Evolutionary conservation across 2,113 vertebrate genomes (phyloP).

Genomic region (Oxyura jamaicensis): DNA sequence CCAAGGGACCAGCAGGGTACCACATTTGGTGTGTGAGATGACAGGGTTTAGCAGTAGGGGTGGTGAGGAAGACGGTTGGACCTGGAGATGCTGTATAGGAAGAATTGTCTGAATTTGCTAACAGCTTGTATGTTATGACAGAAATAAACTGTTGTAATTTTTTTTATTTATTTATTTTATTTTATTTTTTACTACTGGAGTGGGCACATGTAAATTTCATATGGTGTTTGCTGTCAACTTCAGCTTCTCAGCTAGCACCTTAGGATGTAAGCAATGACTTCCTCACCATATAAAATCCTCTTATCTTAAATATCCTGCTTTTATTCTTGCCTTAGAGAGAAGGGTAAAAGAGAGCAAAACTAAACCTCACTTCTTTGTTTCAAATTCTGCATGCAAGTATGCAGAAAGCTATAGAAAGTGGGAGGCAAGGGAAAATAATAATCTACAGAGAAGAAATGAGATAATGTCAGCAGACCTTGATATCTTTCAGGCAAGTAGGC

Average conservation of each 20-base stretch:
- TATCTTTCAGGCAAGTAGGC: not conserved
- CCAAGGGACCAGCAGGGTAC: slow-evolving; percentile 67
- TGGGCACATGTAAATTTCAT: slow-evolving; percentile 60
- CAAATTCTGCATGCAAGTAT: not conserved
- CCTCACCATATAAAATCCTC: slow-evolving; percentile 3
- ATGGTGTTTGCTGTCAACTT: slow-evolving; percentile 67
- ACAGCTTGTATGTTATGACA: slow-evolving; percentile 68
- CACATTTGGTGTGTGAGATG: slow-evolving; percentile 67
- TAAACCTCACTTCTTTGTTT: not conserved
- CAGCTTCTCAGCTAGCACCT: slow-evolving; percentile 50
- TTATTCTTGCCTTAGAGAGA: not conserved
- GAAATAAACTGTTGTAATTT: slow-evolving; percentile 60
- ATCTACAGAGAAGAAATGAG: not conserved
- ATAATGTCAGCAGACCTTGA: not conserved
- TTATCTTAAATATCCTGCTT: slow-evolving; percentile 2
- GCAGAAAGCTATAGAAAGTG: not conserved
- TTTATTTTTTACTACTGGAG: not conserved
- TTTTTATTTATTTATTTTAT: not conserved
- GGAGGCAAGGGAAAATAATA: not conserved
- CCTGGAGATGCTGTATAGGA: slow-evolving; percentile 14
- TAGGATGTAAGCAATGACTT: slow-evolving; percentile 52
- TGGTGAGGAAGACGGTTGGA: slow-evolving; percentile 21
- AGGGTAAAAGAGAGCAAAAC: not conserved
- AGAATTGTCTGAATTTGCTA: slow-evolving; percentile 60
- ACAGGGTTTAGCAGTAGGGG: slow-evolving; percentile 50